These are phyloP conservation scores for Vespertilio murinus DNA, from an alignment of 2,797 vertebrate genomes.

Conservation along the genomic window DNA sequence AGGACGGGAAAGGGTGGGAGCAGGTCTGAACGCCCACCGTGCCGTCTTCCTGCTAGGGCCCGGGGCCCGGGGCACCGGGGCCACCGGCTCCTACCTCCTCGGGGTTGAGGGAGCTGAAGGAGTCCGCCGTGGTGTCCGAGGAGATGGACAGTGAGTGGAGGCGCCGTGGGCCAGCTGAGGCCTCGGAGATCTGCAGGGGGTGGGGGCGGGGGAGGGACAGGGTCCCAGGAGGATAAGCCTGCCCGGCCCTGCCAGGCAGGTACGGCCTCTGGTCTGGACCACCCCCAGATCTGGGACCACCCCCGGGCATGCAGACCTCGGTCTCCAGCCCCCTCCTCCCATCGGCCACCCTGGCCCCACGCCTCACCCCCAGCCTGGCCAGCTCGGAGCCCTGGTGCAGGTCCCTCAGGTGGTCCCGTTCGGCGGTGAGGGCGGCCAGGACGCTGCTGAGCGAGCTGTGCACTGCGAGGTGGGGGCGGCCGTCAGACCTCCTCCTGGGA, in stretches of 20 bases:
- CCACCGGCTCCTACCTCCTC: constrained; percentile 86
- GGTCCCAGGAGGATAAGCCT: background rate
- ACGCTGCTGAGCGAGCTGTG: constrained; percentile 88
- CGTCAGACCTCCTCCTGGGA: accelerated
- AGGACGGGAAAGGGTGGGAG: background rate
- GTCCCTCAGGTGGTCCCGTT: constrained; percentile 88
- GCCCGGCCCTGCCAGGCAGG: background rate
- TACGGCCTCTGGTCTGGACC: background rate
- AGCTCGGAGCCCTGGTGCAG: constrained; percentile 85
- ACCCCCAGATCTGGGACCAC: background rate
- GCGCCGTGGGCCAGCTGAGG: constrained; percentile 87
- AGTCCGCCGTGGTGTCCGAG: constrained; percentile 91
- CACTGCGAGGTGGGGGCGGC: constrained; percentile 77
- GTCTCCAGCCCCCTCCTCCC: background rate
- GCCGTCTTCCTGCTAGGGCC: background rate
- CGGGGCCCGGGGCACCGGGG: background rate
- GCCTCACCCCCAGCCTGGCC: constrained; percentile 70
- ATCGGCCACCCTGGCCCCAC: background rate
- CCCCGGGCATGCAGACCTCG: background rate
- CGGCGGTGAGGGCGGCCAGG: constrained; percentile 82
- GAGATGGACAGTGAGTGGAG: constrained; percentile 93
- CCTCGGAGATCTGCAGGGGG: constrained; percentile 82
- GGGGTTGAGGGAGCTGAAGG: constrained; percentile 89
- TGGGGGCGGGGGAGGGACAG: background rate
- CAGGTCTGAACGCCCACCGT: background rate